Percentiles rank a stretch among this genome's conserved stretches.
phyloP scores from a whole-genome alignment of 2,113 vertebrate species.

The Notiomystis cincta region DNA sequence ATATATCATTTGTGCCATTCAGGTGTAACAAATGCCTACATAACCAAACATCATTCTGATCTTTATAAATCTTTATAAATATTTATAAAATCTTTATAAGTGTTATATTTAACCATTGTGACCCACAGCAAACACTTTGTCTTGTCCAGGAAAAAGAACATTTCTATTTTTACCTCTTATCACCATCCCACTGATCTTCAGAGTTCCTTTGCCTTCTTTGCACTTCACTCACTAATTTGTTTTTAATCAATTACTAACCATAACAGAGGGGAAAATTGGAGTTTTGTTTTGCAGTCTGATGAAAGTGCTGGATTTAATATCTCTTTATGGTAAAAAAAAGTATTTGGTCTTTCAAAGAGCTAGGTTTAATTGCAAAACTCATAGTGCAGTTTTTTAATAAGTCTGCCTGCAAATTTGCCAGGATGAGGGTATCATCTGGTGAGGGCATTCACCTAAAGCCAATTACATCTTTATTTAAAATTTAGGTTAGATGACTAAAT shows the following conservation, averaged over 20 bases:
- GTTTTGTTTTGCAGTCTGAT: neutral
- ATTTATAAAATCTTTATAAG: neutral
- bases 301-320: neutral
- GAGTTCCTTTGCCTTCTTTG: neutral
- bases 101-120: neutral
- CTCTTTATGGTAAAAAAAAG: neutral
- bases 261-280: neutral
- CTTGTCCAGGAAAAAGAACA: neutral
- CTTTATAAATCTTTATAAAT: neutral
- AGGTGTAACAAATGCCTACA: neutral
- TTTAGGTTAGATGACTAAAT: neutral
- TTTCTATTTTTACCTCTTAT: neutral
- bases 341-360: neutral
- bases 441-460: neutral
- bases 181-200: neutral
- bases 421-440: neutral
- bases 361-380: neutral
- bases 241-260: neutral
- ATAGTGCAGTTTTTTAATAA: neutral
- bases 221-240: neutral
- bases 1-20: neutral
- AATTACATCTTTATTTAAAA: neutral
- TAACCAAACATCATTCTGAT: neutral
- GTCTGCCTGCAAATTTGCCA: neutral
- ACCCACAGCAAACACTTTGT: neutral